Evolutionary conservation across 2,888 invertebrate genomes (phyloP).

Genomic region (Patella ulyssiponensis): DNA sequence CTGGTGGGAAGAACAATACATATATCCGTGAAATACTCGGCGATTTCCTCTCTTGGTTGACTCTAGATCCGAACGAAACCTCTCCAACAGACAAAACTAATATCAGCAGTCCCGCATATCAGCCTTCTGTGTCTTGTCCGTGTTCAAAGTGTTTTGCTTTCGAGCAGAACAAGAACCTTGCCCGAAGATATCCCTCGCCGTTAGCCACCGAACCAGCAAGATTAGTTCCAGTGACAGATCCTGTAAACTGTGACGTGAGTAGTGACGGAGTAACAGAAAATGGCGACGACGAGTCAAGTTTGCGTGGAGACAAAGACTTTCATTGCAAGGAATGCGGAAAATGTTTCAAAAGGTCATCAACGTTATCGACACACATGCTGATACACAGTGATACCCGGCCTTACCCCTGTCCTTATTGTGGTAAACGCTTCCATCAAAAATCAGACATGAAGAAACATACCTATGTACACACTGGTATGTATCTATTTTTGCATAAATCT

Average conservation of each 20-base stretch:
- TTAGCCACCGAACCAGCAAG: not conserved
- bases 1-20: constrained; percentile 19
- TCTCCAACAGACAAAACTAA: not conserved
- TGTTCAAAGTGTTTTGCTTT: not conserved
- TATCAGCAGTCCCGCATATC: not conserved
- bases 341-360: constrained; percentile 95
- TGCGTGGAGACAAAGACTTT: constrained; percentile 53
- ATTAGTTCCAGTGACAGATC: not conserved
- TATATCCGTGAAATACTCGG: constrained; percentile 40
- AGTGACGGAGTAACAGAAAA: not conserved
- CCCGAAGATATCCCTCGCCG: not conserved
- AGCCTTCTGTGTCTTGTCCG: not conserved
- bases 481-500: no score
- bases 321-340: constrained; percentile 98
- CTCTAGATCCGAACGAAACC: constrained; percentile 35
- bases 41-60: constrained; percentile 46
- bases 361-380: constrained; percentile 95
- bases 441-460: constrained; percentile 99
- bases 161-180: not conserved
- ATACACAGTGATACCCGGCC: constrained; percentile 98
- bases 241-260: not conserved
- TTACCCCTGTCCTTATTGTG: constrained; percentile 98
- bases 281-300: not conserved
- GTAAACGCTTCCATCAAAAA: constrained; percentile 98
- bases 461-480: constrained; percentile 90